These are phyloP conservation scores for Cephus cinctus DNA, from an alignment of 1,140 invertebrate genomes.

Conservation along the genomic window DNA sequence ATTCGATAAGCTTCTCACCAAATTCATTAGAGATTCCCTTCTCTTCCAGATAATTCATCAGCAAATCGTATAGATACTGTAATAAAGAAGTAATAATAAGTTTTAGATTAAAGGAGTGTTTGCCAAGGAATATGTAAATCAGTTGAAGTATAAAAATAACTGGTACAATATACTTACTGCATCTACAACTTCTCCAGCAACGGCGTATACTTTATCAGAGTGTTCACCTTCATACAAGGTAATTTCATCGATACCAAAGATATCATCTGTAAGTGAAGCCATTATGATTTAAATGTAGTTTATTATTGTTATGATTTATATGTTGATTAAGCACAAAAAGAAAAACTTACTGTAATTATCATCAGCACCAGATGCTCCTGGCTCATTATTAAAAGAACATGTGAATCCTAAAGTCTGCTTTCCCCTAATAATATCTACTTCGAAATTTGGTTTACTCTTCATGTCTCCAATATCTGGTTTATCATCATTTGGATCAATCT, in stretches of 20 bases:
- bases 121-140: too few species aligned
- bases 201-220: slow-evolving; percentile 80
- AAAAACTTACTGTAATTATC: slow-evolving; percentile 69
- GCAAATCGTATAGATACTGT: slow-evolving; percentile 88
- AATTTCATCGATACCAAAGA: slow-evolving; percentile 88
- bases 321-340: slow-evolving; percentile 2
- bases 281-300: slow-evolving; percentile 42
- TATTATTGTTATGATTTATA: slow-evolving; percentile 35
- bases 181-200: slow-evolving; percentile 87
- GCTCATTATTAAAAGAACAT: slow-evolving; percentile 73
- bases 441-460: slow-evolving; percentile 84
- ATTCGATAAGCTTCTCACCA: slow-evolving; percentile 79
- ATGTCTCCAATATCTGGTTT: slow-evolving; percentile 77
- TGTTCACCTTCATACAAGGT: slow-evolving; percentile 80
- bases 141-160: background rate
- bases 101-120: too few species aligned
- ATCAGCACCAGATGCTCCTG: slow-evolving; percentile 62
- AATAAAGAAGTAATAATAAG: slow-evolving; percentile 51
- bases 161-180: slow-evolving; percentile 63
- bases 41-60: slow-evolving; percentile 92
- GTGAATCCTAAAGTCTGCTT: slow-evolving; percentile 76
- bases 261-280: slow-evolving; percentile 62
- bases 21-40: slow-evolving; percentile 91
- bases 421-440: slow-evolving; percentile 76
- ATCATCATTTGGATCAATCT: slow-evolving; percentile 63